phyloP scores from a whole-genome alignment of 1,140 invertebrate species.

The Drosophila setifemur region DNA sequence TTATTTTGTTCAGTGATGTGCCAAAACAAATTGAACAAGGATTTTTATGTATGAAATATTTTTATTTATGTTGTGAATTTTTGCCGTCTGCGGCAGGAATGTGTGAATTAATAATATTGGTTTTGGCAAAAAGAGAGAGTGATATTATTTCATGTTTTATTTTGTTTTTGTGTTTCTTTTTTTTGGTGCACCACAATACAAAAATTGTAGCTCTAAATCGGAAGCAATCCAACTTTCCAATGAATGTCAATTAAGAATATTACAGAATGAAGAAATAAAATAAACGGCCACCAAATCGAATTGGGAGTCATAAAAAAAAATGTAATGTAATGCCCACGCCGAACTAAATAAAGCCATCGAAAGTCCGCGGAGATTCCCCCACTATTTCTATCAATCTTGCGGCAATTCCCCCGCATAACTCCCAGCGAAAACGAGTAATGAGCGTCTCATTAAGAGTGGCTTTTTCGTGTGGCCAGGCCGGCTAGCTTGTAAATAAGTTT shows the following conservation, averaged over 20 bases:
- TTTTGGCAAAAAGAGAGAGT: slow-evolving; percentile 31
- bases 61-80: slow-evolving; percentile 40
- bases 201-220: not conserved
- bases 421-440: slow-evolving; percentile 60
- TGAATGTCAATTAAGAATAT: slow-evolving; percentile 29
- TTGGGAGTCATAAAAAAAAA: slow-evolving; percentile 11
- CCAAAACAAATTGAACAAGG: slow-evolving; percentile 54
- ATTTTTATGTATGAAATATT: slow-evolving; percentile 52
- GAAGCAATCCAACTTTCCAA: slow-evolving; percentile 7
- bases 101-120: slow-evolving; percentile 59
- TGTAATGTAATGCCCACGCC: slow-evolving; percentile 1
- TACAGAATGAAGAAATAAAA: slow-evolving; percentile 5
- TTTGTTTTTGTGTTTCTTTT: not conserved
- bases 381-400: slow-evolving; percentile 31
- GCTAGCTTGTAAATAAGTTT: slow-evolving; percentile 61
- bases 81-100: slow-evolving; percentile 8
- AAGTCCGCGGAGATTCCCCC: not conserved
- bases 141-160: not conserved
- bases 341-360: slow-evolving; percentile 55
- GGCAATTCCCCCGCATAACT: slow-evolving; percentile 28
- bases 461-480: slow-evolving; percentile 8
- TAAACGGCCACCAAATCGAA: slow-evolving; percentile 13
- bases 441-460: slow-evolving; percentile 64
- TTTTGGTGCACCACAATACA: not conserved
- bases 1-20: slow-evolving; percentile 43